phyloP scores from a whole-genome alignment of 1,140 invertebrate species.

The Pseudomyrmex sp. region DNA sequence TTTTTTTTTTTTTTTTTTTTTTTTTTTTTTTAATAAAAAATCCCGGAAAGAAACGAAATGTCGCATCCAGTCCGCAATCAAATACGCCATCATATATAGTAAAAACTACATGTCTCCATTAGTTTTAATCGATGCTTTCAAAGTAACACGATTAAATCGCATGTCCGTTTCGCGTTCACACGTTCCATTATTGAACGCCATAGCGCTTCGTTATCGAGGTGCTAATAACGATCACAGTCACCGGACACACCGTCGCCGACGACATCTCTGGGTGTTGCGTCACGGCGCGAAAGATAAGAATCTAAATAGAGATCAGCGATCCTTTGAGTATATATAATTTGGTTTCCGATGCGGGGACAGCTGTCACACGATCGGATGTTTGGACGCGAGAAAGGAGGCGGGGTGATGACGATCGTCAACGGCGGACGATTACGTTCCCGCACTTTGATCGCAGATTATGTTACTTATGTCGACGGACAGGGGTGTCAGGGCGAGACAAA shows the following conservation, averaged over 20 bases:
- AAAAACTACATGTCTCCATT: slow-evolving; percentile 38
- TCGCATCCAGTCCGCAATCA: neutral
- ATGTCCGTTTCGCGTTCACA: slow-evolving; percentile 51
- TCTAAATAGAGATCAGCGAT: slow-evolving; percentile 85
- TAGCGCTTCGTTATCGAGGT: neutral
- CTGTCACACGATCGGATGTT: slow-evolving; percentile 80
- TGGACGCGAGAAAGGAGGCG: slow-evolving; percentile 29
- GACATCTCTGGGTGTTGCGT: slow-evolving; percentile 64
- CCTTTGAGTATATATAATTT: slow-evolving; percentile 84
- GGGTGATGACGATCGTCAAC: slow-evolving; percentile 69
- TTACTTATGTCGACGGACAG: slow-evolving; percentile 75
- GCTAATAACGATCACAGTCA: slow-evolving; percentile 56
- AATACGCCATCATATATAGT: neutral
- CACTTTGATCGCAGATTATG: slow-evolving; percentile 82
- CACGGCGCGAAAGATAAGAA: slow-evolving; percentile 77
- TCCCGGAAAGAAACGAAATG: neutral
- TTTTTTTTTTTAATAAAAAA: slow-evolving; percentile 1
- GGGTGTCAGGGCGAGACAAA: slow-evolving; percentile 71
- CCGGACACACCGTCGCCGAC: slow-evolving; percentile 11
- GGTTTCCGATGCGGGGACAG: slow-evolving; percentile 83
- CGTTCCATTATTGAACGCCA: slow-evolving; percentile 53
- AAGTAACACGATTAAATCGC: slow-evolving; percentile 65
- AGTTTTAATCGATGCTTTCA: slow-evolving; percentile 60
- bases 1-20: neutral
- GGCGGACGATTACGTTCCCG: slow-evolving; percentile 68